Base-by-base conservation (phyloP, 2,797 vertebrate species). In the Sebastes oblongus region DNA sequence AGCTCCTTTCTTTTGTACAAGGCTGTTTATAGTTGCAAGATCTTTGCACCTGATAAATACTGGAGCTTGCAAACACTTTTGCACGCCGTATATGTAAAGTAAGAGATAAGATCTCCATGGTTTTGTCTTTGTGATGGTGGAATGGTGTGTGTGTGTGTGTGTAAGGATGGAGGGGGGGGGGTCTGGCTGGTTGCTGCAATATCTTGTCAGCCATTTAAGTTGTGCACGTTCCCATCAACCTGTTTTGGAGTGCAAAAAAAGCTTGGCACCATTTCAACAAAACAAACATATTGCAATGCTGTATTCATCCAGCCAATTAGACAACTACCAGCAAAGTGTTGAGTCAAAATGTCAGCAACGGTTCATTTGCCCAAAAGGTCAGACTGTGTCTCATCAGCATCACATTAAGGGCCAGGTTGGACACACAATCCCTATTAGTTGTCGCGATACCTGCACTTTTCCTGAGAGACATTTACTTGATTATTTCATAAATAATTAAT, bases 401-500 rank as follows among this genome's bases (percentile, higher is more conserved):
- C 87, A 86, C 78, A 89, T 89, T 74, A 82, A 80, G 64, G 66
- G 32, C 65, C 70, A 86, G 75, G 66, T 78, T 87, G 82, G 79
- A 87, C 82, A 80, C 66, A 76, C 66, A 76, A 34, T 81, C 66
- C 36, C 42, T 81, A 86, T 89, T 88, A 83, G 88, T 72, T 90
- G 76, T 66, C 80, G 68, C 68, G 60, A 46, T 46, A 46, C 42
- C 69, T 66, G 77, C 86, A 81, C 77, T 77, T 82, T 52, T 80
- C 78, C 87, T 78, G 75, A 67, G 82, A 77, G 82, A 77, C 78
- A 77, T 70, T 80, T 80, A 24, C 72, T 91, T 91, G 82, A 93
- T 92, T 80, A 84, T 88, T 91, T 88, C 80, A 92, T 93, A 83
- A 83, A 91, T 92, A 83, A 92, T 93, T 75, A 77, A 94, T 90